These are phyloP conservation scores for Nomada ferruginata DNA, from an alignment of 2,888 invertebrate species.

Conservation along the genomic window DNA sequence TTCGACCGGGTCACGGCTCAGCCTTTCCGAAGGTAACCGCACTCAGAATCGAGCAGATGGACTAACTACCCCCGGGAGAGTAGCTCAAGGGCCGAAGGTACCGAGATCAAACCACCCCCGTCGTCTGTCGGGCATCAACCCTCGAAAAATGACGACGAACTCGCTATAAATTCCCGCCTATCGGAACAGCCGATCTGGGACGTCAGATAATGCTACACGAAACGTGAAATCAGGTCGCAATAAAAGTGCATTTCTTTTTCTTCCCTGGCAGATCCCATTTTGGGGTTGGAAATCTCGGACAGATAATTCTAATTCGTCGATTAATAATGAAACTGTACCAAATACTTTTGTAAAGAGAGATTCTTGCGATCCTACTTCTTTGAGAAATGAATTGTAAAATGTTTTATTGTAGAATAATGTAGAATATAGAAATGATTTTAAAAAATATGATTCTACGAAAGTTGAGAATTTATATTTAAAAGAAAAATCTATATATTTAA, in stretches of 20 bases:
- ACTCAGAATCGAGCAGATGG: constrained; percentile 77
- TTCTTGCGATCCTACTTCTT: no score
- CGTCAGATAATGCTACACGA: constrained; percentile 43
- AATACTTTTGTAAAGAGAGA: no score
- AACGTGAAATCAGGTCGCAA: constrained; percentile 39
- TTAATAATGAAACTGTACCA: no score
- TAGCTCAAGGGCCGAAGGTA: constrained; percentile 72
- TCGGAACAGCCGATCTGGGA: constrained; percentile 62
- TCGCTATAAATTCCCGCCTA: constrained; percentile 71
- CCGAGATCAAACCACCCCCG: constrained; percentile 70
- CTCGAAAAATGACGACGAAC: constrained; percentile 69
- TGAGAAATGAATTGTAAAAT: no score
- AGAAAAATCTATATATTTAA: no score
- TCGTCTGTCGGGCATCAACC: constrained; percentile 77
- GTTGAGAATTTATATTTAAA: no score
- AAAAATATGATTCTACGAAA: no score
- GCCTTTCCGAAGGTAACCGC: constrained; percentile 68
- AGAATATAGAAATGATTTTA: no score
- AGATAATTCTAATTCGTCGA: no score
- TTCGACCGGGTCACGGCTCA: constrained; percentile 36
- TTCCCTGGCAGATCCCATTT: not conserved
- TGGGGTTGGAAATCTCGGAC: no score
- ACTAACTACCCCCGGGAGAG: constrained; percentile 81
- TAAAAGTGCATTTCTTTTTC: constrained; percentile 39
- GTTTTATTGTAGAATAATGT: no score